Base-by-base conservation (phyloP, 2,797 vertebrate species). In the Sebastes dallii region DNA sequence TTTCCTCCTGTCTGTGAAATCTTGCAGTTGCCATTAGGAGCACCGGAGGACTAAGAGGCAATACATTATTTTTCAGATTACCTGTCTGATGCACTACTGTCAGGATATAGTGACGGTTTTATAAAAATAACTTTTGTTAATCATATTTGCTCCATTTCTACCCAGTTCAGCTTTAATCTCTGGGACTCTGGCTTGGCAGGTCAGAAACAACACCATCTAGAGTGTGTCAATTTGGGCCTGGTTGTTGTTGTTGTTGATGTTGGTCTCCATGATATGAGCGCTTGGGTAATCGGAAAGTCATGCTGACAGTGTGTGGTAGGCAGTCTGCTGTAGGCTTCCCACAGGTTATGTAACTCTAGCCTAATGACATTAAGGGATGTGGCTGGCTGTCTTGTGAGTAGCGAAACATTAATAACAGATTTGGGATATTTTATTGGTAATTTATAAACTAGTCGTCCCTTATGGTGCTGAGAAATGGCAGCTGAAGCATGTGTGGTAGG, bases 321-420 rank as follows among this genome's bases (percentile, higher is more conserved):
- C 91, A 83, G 89, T 88, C 77, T 88, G 89, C 86, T 86, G 86
- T 86, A 86, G 83, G 89, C 90, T 93, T 89, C 86, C 88, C 89
- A 90, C 86, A 87, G 88, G 86, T 93, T 94, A 93, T 91, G 90
- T 92, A 94, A 94, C 91, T 85, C 85, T 87, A 92, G 85, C 88
- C 89, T 89, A 89, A 91, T 93, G 93, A 93, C 91, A 91, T 92
- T 89, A 93, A 87, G 89, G 91, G 92, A 93, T 91, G 90, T 90
- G 90, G 88, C 89, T 89, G 69, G 85, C 75, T 81, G 89, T 91
- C 89, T 92, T 91, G 77, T 81, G 91, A 88, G 84, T 76, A 80
- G 78, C 74, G 73, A 74, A 83, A 85, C 78, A 59, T 88, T 84
- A n/a, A 75, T 72, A 76, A 59, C 70, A 86, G 61, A 85, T 86